Percentiles rank a stretch among this genome's conserved stretches.
Conservation (phyloP, 2,797 vertebrate species). For the Bovichtus diacanthus region DNA sequence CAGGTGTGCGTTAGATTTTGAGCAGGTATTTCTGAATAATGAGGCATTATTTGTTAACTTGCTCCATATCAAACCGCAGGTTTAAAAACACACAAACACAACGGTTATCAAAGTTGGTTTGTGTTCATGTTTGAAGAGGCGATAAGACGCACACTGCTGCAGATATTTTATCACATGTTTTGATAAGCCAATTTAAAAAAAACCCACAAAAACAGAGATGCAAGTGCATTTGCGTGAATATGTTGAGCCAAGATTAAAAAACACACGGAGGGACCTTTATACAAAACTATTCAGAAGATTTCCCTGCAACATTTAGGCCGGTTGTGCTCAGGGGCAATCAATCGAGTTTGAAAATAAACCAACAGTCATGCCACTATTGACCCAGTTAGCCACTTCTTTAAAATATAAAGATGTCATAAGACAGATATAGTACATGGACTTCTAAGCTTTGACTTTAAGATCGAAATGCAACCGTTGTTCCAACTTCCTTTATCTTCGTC, state of each 20-base stretch:
- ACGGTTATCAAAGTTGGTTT: constrained; percentile 52
- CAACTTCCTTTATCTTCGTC: not conserved
- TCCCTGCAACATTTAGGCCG: constrained; percentile 5
- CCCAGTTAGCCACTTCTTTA: constrained; percentile 23
- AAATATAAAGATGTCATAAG: constrained; percentile 6
- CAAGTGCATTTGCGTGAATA: not conserved
- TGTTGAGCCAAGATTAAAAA: not conserved
- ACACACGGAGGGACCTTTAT: not conserved
- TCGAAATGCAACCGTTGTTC: not conserved
- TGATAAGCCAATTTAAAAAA: constrained; percentile 44
- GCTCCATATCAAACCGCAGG: constrained; percentile 50
- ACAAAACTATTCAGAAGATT: not conserved
- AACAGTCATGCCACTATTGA: not conserved
- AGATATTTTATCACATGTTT: constrained; percentile 59
- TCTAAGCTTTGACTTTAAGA: not conserved
- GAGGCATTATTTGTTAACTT: constrained; percentile 32
- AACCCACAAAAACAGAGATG: no score
- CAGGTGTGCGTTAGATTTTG: not conserved
- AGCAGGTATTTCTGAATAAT: constrained; percentile 13
- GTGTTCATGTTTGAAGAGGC: constrained; percentile 57
- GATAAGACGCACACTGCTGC: constrained; percentile 55
- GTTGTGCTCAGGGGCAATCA: not conserved
- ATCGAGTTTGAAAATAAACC: not conserved
- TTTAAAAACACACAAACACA: constrained; percentile 47
- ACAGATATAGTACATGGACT: not conserved